These are phyloP conservation scores for Neosilurus mollespiculum DNA, from an alignment of 2,797 vertebrate species.

Conservation along the genomic window DNA sequence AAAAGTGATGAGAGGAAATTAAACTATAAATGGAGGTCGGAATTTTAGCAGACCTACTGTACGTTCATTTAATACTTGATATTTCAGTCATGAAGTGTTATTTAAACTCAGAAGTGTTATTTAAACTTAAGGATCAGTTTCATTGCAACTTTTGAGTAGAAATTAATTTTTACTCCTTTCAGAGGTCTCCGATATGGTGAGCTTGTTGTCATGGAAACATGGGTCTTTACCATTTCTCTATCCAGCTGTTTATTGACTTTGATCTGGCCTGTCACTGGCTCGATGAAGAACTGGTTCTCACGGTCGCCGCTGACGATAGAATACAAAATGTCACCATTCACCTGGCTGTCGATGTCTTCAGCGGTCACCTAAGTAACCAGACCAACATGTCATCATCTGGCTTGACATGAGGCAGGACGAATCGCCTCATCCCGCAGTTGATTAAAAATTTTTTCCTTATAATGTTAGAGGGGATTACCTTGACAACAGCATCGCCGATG, in stretches of 20 bases:
- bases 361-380: slow-evolving; percentile 80
- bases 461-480: slow-evolving; percentile 66
- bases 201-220: slow-evolving; percentile 11
- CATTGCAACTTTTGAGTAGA: not conserved
- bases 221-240: slow-evolving; percentile 83
- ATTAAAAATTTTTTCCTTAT: not conserved
- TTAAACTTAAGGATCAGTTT: not conserved
- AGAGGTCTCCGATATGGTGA: not conserved
- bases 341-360: slow-evolving; percentile 89
- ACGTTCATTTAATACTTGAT: not conserved
- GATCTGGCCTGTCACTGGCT: slow-evolving; percentile 83
- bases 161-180: not conserved
- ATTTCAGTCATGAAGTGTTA: too few species aligned
- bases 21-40: not conserved
- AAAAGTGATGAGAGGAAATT: not conserved
- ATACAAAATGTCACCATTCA: slow-evolving; percentile 86
- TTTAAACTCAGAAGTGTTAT: not conserved
- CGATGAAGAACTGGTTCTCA: slow-evolving; percentile 88
- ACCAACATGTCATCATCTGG: not conserved
- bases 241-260: slow-evolving; percentile 94
- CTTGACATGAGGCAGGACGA: not conserved
- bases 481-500: slow-evolving; percentile 82
- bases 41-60: too few species aligned
- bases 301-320: slow-evolving; percentile 87
- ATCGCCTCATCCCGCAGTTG: not conserved